phyloP scores from a whole-genome alignment of 1,140 invertebrate species.

The Charaxes varanes region DNA sequence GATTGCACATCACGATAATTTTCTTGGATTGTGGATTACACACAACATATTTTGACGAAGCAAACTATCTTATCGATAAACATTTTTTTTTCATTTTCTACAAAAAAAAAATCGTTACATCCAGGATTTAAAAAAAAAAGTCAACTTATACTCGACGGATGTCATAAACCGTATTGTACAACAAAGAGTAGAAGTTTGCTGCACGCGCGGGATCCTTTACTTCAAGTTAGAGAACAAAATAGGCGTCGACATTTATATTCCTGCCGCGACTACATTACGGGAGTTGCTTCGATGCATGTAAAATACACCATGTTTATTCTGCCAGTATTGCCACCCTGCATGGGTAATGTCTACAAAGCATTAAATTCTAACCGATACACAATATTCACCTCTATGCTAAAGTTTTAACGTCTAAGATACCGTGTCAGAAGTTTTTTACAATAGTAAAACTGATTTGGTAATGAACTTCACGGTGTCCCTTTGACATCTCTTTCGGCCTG shows the following conservation, averaged over 20 bases:
- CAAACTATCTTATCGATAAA: no score
- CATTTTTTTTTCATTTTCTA: no score
- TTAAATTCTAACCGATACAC: constrained; percentile 3
- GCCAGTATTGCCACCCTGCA: constrained; percentile 56
- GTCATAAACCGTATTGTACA: constrained; percentile 23
- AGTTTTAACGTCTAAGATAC: constrained; percentile 22
- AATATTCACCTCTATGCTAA: constrained; percentile 22
- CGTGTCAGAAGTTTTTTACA: constrained; percentile 13
- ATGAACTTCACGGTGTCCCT: constrained; percentile 39
- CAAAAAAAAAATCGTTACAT: no score
- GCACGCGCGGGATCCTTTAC: constrained; percentile 28
- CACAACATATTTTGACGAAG: no score
- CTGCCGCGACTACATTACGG: constrained; percentile 61
- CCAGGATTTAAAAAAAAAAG: no score
- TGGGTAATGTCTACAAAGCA: constrained; percentile 45
- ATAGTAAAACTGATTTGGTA: constrained; percentile 38
- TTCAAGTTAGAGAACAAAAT: constrained; percentile 38
- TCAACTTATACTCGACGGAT: constrained; percentile 18
- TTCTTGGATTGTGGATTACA: no score
- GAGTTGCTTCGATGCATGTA: constrained; percentile 67
- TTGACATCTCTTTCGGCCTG: constrained; percentile 50
- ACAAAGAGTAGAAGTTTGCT: constrained; percentile 21
- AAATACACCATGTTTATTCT: constrained; percentile 69
- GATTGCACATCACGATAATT: no score
- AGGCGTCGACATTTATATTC: constrained; percentile 61